Percentiles rank a stretch among this genome's conserved stretches.
These are phyloP conservation scores for Aphelenchoides fujianensis DNA, from an alignment of 1,140 invertebrate genomes.

Conservation along the genomic window DNA sequence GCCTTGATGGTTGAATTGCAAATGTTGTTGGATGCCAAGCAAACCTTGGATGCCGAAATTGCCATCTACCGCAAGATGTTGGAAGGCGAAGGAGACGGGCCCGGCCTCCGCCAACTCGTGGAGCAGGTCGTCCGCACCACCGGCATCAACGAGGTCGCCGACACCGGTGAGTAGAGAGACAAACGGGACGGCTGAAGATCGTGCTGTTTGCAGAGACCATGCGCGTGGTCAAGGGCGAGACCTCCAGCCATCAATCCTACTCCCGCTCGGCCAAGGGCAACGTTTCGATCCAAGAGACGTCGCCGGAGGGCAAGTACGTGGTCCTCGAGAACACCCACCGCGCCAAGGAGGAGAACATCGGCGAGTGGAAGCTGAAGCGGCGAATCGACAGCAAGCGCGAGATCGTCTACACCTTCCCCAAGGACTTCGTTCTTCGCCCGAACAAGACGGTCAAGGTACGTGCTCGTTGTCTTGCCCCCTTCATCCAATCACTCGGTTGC, in stretches of 20 bases:
- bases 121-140: slow-evolving; percentile 61
- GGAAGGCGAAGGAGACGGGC: slow-evolving; percentile 60
- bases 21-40: slow-evolving; percentile 64
- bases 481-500: too few species aligned
- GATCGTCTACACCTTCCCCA: slow-evolving; percentile 58
- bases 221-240: slow-evolving; percentile 65
- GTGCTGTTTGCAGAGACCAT: slow-evolving; percentile 45
- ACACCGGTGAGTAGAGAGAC: slow-evolving; percentile 40
- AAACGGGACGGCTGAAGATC: neutral
- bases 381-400: slow-evolving; percentile 59
- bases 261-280: slow-evolving; percentile 65
- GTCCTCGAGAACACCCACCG: slow-evolving; percentile 60
- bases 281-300: slow-evolving; percentile 62
- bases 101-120: slow-evolving; percentile 61
- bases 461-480: too few species aligned
- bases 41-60: slow-evolving; percentile 61
- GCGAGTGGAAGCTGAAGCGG: slow-evolving; percentile 61
- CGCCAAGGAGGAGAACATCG: slow-evolving; percentile 58
- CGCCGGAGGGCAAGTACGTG: slow-evolving; percentile 60
- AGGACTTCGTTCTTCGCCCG: slow-evolving; percentile 52
- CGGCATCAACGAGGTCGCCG: slow-evolving; percentile 53
- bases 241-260: slow-evolving; percentile 66
- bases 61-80: slow-evolving; percentile 63
- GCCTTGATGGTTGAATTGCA: slow-evolving; percentile 64
- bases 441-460: slow-evolving; percentile 55